Base-by-base conservation (phyloP, 92 coral and sea anemone genomes). In the Phenganax subtilis region DNA sequence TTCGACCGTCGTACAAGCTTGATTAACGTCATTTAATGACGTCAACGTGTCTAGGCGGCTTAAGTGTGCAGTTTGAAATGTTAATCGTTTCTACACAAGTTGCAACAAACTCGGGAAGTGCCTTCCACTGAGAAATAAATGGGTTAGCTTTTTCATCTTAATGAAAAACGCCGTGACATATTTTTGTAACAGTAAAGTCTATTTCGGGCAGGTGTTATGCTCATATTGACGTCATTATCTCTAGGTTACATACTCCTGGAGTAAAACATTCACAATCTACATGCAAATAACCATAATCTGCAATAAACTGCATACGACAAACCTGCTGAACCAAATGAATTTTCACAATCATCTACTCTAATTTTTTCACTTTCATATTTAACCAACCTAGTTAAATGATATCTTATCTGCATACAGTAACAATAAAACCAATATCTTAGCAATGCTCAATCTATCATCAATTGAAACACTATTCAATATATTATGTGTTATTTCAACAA, bases 11-110 rank as follows among this genome's bases (percentile, higher is more conserved):
- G 54, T 10, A 68, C 54, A 68, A 37, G 73, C 73, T 68, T 68
- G 53, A 68, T 68, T 68, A 37, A 68, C 73, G 73, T 68, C 73
- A 68, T 68, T 68, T 30, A 64, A 14, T 68, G 73, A 68, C 73
- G 73, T 68, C 73, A 68, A 68, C 54, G 73, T 68, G 73, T 68
- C 73, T 68, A 68, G 30, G 73, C 53, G 54, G 73, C 73, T 68
- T 68, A 11, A 68, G 53, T 68, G 73, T 28, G 73, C 17, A 52
- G 73, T 68, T 29, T 68, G 47, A 68, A 68, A 68, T 68, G 73
- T 68, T 68, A 68, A 68, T 68, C 73, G 73, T 68, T 68, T 68
- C 73, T 68, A 16, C 73, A 68, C 70, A 17, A 68, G 73, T 68
- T 68, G 73, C 73, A 12, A 2, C 16, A 37, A 30, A 8, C 25